These are phyloP conservation scores for Perdita meconis DNA, from an alignment of 2,888 invertebrate species.

Conservation along the genomic window DNA sequence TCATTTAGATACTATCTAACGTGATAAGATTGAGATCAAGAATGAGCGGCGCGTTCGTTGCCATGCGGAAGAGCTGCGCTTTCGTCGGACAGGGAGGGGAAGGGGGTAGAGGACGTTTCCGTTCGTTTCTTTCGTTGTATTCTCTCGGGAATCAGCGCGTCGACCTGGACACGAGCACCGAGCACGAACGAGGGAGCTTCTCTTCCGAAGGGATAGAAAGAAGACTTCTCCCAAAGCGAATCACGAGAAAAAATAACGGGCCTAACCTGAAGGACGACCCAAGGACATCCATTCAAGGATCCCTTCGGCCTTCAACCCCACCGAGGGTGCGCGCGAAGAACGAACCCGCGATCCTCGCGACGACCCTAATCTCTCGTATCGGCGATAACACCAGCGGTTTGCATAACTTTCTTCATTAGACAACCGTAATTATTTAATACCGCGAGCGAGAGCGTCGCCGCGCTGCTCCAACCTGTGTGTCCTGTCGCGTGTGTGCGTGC, in stretches of 20 bases:
- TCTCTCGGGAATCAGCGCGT: conserved; percentile 25
- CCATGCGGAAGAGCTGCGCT: conserved; percentile 25
- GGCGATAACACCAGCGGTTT: conserved; percentile 44
- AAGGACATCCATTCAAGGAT: too few relatives aligned
- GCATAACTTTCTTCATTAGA: conserved; percentile 74
- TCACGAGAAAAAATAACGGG: too few relatives aligned
- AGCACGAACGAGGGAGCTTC: neutral
- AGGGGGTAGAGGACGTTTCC: conserved; percentile 32
- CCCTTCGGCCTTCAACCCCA: neutral
- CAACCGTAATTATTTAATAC: conserved; percentile 71
- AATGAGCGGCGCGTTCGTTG: conserved; percentile 45
- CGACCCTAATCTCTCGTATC: conserved; percentile 33
- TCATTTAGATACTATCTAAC: conserved; percentile 73
- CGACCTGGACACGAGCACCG: neutral
- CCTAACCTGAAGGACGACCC: too few relatives aligned
- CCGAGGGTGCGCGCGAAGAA: conserved; percentile 15
- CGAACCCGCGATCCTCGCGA: conserved; percentile 35
- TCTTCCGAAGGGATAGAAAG: neutral
- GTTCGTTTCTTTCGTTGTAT: conserved; percentile 41
- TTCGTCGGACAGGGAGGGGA: conserved; percentile 21
- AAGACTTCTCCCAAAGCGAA: conserved; percentile 5
- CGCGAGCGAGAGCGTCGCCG: conserved; percentile 49
- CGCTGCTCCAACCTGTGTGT: neutral
- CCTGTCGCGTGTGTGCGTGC: neutral
- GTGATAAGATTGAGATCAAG: conserved; percentile 62